Conservation (phyloP, 2,797 vertebrate species). For the Sorex maritimensis region DNA sequence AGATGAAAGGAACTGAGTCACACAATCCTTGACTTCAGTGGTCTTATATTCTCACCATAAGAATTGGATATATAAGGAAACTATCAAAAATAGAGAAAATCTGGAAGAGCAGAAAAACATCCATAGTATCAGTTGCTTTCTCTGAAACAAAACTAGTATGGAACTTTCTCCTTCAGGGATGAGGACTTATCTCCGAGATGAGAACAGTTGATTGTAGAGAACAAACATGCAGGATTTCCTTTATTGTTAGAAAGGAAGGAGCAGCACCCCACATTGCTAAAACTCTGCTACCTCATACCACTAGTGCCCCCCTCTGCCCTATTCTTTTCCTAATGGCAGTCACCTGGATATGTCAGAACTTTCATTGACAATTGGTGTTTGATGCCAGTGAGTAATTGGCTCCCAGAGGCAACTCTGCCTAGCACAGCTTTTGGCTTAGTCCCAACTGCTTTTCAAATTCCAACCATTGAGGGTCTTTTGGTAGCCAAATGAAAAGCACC, state of each 20-base stretch:
- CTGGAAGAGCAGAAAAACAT: constrained; percentile 17
- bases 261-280: background rate
- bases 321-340: background rate
- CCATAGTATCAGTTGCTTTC: background rate
- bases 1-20: constrained; percentile 29
- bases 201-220: background rate
- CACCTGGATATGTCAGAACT: background rate
- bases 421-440: background rate
- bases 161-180: background rate
- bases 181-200: background rate
- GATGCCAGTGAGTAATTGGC: background rate
- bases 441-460: constrained; percentile 17
- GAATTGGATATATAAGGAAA: background rate
- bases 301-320: background rate
- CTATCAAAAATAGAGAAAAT: background rate
- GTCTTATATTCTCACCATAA: background rate
- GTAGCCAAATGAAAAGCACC: constrained; percentile 23
- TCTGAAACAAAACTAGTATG: background rate
- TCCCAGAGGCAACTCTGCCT: background rate
- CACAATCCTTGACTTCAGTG: background rate
- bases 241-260: background rate
- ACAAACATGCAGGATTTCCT: background rate
- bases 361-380: constrained; percentile 6
- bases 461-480: constrained; percentile 27
- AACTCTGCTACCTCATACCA: background rate